These are phyloP conservation scores for Osmerus mordax DNA, from an alignment of 2,113 vertebrate genomes.

Conservation along the genomic window DNA sequence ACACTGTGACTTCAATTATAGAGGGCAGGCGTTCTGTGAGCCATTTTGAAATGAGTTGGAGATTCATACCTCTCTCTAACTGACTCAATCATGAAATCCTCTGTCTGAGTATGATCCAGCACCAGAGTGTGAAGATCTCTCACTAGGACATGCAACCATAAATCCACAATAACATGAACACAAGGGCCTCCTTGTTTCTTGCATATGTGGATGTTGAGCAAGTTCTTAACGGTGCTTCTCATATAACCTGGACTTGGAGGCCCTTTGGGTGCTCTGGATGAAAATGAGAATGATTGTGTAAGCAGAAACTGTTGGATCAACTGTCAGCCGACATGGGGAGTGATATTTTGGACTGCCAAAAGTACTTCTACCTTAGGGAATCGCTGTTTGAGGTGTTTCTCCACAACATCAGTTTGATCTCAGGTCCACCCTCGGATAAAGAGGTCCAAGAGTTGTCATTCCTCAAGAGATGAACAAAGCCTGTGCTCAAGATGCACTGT, in stretches of 20 bases:
- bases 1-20: not conserved
- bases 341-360: conserved; percentile 7
- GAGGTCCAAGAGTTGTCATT: not conserved
- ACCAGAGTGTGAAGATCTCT: no score
- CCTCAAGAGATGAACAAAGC: not conserved
- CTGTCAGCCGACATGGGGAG: not conserved
- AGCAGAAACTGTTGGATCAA: conserved; percentile 2
- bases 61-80: no score
- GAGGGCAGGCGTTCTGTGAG: not conserved
- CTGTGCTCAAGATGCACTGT: no score
- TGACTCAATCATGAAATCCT: no score
- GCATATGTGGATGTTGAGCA: not conserved
- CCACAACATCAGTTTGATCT: conserved; percentile 18
- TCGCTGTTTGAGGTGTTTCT: conserved; percentile 21
- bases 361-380: conserved; percentile 9
- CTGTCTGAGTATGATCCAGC: no score
- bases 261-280: not conserved
- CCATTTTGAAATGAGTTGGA: no score
- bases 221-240: not conserved
- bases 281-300: conserved; percentile 6
- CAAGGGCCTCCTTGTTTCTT: not conserved
- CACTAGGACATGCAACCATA: not conserved
- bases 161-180: not conserved
- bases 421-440: not conserved
- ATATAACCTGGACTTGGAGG: not conserved